Conservation (phyloP, 2,888 invertebrate genomes). For the Mylabris sibirica region DNA sequence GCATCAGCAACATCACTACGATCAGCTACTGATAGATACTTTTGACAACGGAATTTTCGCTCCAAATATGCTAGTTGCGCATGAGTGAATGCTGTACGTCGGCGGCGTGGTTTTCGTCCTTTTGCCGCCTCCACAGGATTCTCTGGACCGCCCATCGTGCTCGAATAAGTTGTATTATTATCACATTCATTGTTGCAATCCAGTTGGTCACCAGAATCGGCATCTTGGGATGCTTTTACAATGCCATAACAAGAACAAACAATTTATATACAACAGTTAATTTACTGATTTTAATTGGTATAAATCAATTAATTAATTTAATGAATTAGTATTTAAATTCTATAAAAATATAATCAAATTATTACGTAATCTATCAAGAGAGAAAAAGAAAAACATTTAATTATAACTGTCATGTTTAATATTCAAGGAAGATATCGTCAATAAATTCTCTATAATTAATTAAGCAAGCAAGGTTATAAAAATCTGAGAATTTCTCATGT, state of each 20-base stretch:
- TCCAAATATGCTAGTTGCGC: conserved; percentile 92
- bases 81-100: conserved; percentile 92
- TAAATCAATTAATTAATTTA: neutral
- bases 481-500: neutral
- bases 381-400: neutral
- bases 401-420: neutral
- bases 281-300: neutral
- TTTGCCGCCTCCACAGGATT: conserved; percentile 56
- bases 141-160: conserved; percentile 39
- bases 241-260: neutral
- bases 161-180: conserved; percentile 22
- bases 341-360: neutral
- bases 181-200: conserved; percentile 26
- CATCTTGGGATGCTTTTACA: conserved; percentile 25
- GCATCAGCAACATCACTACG: conserved; percentile 92
- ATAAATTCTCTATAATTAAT: conserved; percentile 2
- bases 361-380: neutral
- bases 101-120: conserved; percentile 80
- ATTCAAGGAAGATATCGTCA: neutral
- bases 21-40: conserved; percentile 92
- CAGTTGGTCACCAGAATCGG: conserved; percentile 22
- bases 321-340: neutral
- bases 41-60: conserved; percentile 91
- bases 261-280: too few relatives aligned
- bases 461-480: conserved; percentile 18